Conservation (phyloP, 2,888 invertebrate species). For the Dysmachus trigonus region DNA sequence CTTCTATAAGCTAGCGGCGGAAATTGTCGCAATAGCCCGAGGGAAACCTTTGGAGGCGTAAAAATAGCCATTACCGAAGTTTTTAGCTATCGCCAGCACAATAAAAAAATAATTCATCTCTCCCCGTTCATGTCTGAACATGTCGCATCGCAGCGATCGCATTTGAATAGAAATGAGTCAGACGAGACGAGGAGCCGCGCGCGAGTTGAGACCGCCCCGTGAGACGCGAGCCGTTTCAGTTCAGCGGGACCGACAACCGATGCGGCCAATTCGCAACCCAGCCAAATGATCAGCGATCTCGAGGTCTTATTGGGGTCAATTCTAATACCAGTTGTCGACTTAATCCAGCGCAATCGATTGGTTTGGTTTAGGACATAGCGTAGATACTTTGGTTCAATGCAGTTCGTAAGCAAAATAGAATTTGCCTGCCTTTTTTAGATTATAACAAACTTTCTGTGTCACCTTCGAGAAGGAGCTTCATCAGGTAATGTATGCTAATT, state of each 20-base stretch:
- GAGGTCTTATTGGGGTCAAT: neutral
- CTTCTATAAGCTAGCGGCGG: neutral
- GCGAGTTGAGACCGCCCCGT: neutral
- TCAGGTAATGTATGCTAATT: neutral
- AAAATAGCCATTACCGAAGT: neutral
- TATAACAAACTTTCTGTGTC: neutral
- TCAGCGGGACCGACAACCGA: neutral
- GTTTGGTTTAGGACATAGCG: neutral
- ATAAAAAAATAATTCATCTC: neutral
- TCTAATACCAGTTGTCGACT: neutral
- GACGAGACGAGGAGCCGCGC: neutral
- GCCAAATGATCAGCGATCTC: neutral
- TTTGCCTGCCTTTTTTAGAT: neutral
- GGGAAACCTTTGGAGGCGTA: neutral
- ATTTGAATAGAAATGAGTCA: neutral
- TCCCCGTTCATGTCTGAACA: neutral
- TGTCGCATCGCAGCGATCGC: neutral
- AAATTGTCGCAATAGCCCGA: neutral
- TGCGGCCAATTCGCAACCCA: neutral
- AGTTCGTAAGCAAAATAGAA: neutral
- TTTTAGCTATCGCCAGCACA: neutral
- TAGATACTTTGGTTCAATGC: neutral
- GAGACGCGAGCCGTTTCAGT: neutral
- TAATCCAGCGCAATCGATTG: neutral
- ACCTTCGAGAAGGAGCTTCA: neutral